Evolutionary conservation across 2,113 vertebrate species (phyloP).

Genomic region (Pimephales promelas): DNA sequence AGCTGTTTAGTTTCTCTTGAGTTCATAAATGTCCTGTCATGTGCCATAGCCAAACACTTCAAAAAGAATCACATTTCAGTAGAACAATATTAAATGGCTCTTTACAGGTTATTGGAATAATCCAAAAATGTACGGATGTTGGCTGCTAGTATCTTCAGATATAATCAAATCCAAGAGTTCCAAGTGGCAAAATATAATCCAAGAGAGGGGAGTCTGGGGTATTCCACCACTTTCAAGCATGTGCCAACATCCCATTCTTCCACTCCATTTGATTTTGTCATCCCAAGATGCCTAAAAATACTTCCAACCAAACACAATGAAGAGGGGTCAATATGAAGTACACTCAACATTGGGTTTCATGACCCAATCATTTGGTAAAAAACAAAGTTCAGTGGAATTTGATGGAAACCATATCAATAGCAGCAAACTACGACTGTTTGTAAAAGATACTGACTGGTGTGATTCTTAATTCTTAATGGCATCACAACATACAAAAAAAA

Average conservation of each 20-base stretch:
- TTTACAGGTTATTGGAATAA: slow-evolving; percentile 71
- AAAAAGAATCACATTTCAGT: slow-evolving; percentile 77
- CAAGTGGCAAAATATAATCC: slow-evolving; percentile 81
- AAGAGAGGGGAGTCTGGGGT: slow-evolving; percentile 62
- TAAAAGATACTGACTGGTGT: slow-evolving; percentile 63
- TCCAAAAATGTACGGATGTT: slow-evolving; percentile 53
- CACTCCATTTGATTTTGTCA: slow-evolving; percentile 62
- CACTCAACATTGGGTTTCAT: slow-evolving; percentile 73
- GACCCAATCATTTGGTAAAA: slow-evolving; percentile 71
- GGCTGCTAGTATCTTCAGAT: slow-evolving; percentile 61
- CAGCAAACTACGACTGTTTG: slow-evolving; percentile 73
- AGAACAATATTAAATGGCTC: slow-evolving; percentile 80
- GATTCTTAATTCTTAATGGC: slow-evolving; percentile 63
- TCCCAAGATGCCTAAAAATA: slow-evolving; percentile 62
- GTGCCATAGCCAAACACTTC: slow-evolving; percentile 72
- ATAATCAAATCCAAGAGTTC: slow-evolving; percentile 52
- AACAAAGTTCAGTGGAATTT: slow-evolving; percentile 57
- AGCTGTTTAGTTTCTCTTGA: slow-evolving; percentile 79
- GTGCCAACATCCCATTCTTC: slow-evolving; percentile 60
- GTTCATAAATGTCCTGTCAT: slow-evolving; percentile 77
- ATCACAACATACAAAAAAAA: slow-evolving; percentile 62
- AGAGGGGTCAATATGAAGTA: slow-evolving; percentile 62
- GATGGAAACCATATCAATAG: slow-evolving; percentile 70
- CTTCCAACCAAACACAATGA: slow-evolving; percentile 62
- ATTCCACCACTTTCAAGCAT: slow-evolving; percentile 56